phyloP scores from a whole-genome alignment of 2,113 vertebrate genomes.

The Myocastor coypus region DNA sequence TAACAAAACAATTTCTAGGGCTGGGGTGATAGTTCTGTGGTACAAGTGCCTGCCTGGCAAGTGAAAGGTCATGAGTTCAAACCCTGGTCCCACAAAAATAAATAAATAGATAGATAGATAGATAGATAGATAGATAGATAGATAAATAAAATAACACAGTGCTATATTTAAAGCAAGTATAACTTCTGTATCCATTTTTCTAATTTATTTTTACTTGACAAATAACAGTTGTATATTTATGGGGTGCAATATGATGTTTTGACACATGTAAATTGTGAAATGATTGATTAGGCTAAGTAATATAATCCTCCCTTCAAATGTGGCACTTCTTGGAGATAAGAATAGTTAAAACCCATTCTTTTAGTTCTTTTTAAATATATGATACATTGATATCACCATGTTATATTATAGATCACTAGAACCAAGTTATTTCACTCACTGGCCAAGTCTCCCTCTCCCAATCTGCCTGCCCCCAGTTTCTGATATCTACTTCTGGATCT shows the following conservation, averaged over 20 bases:
- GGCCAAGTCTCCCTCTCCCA: neutral
- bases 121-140: too few species aligned
- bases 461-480: neutral
- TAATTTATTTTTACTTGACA: neutral
- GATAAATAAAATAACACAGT: too few species aligned
- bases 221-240: neutral
- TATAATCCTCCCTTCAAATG: neutral
- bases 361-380: neutral
- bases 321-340: neutral
- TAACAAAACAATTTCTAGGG: neutral
- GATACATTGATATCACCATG: neutral
- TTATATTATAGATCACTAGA: neutral
- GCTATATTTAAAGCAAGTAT: conserved; percentile 18
- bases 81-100: too few species aligned
- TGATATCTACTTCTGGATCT: neutral
- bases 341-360: neutral
- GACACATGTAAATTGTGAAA: neutral
- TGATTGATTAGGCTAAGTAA: neutral
- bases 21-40: too few species aligned
- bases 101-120: too few species aligned
- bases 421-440: neutral
- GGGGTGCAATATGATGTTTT: neutral
- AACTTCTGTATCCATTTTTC: neutral
- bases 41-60: too few species aligned
- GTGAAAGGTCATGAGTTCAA: too few species aligned